A percentile compares a stretch with the other conserved stretches of the same genome.
phyloP scores from a whole-genome alignment of 2,113 vertebrate genomes.

The Falco punctatus region DNA sequence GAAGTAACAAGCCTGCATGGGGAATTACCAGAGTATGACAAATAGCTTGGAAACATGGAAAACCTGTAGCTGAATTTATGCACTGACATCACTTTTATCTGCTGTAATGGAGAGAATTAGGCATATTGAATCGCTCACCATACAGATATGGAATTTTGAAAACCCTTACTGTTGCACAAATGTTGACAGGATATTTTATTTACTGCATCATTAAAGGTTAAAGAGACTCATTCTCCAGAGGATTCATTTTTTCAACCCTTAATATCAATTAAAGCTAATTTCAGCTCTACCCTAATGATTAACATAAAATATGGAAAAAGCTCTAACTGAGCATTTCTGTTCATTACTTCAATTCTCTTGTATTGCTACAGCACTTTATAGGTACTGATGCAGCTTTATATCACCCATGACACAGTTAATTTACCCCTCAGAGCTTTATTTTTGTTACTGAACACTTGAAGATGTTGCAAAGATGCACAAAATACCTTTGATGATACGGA shows the following conservation, averaged over 20 bases:
- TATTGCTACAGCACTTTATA: not conserved
- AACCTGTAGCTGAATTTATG: slow-evolving; percentile 22
- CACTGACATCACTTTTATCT: slow-evolving; percentile 14
- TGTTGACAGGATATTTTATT: slow-evolving; percentile 62
- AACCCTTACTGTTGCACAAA: slow-evolving; percentile 61
- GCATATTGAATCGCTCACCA: not conserved
- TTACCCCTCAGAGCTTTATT: not conserved
- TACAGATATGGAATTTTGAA: slow-evolving; percentile 21
- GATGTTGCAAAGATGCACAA: not conserved
- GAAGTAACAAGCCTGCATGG: not conserved
- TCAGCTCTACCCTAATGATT: slow-evolving; percentile 47
- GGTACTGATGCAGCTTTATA: slow-evolving; percentile 16
- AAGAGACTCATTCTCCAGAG: slow-evolving; percentile 52
- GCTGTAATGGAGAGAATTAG: slow-evolving; percentile 26
- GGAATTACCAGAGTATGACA: not conserved
- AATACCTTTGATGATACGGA: not conserved
- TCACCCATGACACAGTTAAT: not conserved
- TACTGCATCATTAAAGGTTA: slow-evolving; percentile 65
- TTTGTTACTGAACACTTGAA: not conserved
- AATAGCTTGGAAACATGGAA: not conserved
- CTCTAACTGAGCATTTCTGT: slow-evolving; percentile 48
- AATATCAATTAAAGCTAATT: slow-evolving; percentile 69
- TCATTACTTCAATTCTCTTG: slow-evolving; percentile 47
- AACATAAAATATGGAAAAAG: slow-evolving; percentile 58
- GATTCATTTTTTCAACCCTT: slow-evolving; percentile 46